These are phyloP conservation scores for Laspeyria flexula DNA, from an alignment of 2,888 invertebrate species.

Conservation along the genomic window DNA sequence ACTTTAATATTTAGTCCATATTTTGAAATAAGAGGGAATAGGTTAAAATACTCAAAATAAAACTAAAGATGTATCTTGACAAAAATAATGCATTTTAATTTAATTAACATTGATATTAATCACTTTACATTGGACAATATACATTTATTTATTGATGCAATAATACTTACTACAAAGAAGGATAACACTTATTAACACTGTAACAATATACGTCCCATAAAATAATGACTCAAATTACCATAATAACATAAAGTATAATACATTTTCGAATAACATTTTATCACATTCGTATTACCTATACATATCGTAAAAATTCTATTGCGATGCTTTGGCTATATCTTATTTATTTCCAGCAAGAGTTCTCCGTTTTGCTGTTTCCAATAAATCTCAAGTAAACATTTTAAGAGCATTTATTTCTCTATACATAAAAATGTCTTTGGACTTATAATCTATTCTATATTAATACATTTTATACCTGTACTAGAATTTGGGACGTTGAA, in stretches of 20 bases:
- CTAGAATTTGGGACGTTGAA: slow-evolving; percentile 6
- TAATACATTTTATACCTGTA: slow-evolving; percentile 26
- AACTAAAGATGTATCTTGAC: slow-evolving; percentile 10
- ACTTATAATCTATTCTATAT: slow-evolving; percentile 25
- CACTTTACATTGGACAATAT: slow-evolving; percentile 41
- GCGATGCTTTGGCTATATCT: slow-evolving; percentile 54
- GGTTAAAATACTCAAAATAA: background rate
- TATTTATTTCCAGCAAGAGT: slow-evolving; percentile 44
- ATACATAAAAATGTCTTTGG: slow-evolving; percentile 40
- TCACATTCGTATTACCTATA: slow-evolving; percentile 61
- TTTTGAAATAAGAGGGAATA: too few relatives aligned
- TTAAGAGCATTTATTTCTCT: slow-evolving; percentile 29
- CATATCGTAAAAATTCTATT: slow-evolving; percentile 58
- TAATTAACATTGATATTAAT: slow-evolving; percentile 36
- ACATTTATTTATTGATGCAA: slow-evolving; percentile 42
- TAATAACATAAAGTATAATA: slow-evolving; percentile 52
- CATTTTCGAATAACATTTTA: slow-evolving; percentile 56
- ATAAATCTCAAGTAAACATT: slow-evolving; percentile 35
- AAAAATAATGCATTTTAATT: slow-evolving; percentile 37
- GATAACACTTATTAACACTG: slow-evolving; percentile 65
- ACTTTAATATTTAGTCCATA: too few relatives aligned
- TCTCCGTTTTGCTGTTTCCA: slow-evolving; percentile 28
- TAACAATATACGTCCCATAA: slow-evolving; percentile 60
- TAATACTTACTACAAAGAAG: slow-evolving; percentile 62
- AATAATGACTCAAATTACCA: slow-evolving; percentile 73